A percentile compares a stretch with the other conserved stretches of the same genome.
Conservation (phyloP, 2,113 vertebrate species). For the Actenoides hombroni region DNA sequence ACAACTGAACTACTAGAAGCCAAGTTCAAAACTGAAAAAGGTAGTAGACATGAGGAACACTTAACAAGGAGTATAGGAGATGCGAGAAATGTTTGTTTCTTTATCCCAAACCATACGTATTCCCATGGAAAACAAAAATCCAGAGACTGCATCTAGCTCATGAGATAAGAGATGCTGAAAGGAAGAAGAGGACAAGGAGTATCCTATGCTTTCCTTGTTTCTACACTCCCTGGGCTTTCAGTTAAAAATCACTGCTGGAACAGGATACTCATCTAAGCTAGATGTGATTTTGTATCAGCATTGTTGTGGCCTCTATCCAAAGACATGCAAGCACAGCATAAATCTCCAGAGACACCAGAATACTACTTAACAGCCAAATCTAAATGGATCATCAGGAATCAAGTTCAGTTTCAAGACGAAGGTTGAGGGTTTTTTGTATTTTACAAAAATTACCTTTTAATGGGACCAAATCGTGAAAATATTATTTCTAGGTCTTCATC, state of each 20-base stretch:
- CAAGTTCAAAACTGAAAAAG: background rate
- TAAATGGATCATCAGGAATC: background rate
- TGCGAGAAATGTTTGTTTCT: background rate
- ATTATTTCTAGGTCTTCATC: slow-evolving; percentile 97
- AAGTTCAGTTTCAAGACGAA: background rate
- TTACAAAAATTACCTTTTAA: slow-evolving; percentile 83
- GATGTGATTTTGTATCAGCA: background rate
- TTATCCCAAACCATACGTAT: background rate
- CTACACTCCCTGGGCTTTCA: background rate
- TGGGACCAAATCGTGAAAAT: slow-evolving; percentile 93
- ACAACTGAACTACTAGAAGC: background rate
- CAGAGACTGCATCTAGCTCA: background rate
- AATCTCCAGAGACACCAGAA: background rate
- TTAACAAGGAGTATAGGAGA: background rate
- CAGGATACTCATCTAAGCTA: background rate
- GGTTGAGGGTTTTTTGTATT: background rate
- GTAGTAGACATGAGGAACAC: background rate
- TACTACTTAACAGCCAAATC: background rate
- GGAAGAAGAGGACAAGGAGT: fast-evolving
- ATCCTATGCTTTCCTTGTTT: background rate
- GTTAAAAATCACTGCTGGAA: background rate
- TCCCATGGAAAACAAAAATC: background rate
- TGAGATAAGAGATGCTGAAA: background rate
- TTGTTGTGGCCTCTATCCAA: background rate
- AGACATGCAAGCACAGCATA: background rate